These are phyloP conservation scores for Yasuhikotakia modesta DNA, from an alignment of 2,797 vertebrate genomes.

Conservation along the genomic window DNA sequence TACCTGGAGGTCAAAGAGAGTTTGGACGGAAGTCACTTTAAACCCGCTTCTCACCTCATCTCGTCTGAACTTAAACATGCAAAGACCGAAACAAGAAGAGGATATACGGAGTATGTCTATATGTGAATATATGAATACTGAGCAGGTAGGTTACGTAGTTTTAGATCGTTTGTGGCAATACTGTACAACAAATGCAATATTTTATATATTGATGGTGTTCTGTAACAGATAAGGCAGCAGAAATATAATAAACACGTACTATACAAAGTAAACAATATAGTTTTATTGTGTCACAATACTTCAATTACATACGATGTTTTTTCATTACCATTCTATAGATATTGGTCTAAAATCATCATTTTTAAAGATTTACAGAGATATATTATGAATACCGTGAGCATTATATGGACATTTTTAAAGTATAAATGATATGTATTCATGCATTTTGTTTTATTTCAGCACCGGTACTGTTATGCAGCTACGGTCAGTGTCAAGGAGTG, in stretches of 20 bases:
- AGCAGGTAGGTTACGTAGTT: conserved; percentile 21
- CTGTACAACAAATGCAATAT: neutral
- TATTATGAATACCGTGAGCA: no score
- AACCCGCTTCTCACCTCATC: conserved; percentile 24
- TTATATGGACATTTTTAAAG: neutral
- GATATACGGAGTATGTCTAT: neutral
- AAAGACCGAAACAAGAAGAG: conserved; percentile 18
- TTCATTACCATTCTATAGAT: no score
- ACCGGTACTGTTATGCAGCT: conserved; percentile 26
- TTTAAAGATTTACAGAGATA: no score
- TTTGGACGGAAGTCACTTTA: conserved; percentile 17
- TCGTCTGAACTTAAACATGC: conserved; percentile 11
- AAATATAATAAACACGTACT: neutral
- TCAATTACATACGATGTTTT: no score
- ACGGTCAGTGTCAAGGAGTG: conserved; percentile 35
- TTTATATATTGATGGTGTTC: neutral
- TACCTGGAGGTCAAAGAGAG: conserved; percentile 43
- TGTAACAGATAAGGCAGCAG: neutral
- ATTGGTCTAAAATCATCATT: neutral
- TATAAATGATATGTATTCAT: neutral
- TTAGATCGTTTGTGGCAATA: neutral
- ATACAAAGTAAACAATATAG: neutral
- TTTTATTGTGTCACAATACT: neutral
- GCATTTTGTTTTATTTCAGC: conserved; percentile 44
- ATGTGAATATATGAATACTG: conserved; percentile 10